A percentile compares a stretch with the other conserved stretches of the same genome.
Evolutionary conservation across 2,888 invertebrate genomes (phyloP).

Genomic region (Thera britannica): DNA sequence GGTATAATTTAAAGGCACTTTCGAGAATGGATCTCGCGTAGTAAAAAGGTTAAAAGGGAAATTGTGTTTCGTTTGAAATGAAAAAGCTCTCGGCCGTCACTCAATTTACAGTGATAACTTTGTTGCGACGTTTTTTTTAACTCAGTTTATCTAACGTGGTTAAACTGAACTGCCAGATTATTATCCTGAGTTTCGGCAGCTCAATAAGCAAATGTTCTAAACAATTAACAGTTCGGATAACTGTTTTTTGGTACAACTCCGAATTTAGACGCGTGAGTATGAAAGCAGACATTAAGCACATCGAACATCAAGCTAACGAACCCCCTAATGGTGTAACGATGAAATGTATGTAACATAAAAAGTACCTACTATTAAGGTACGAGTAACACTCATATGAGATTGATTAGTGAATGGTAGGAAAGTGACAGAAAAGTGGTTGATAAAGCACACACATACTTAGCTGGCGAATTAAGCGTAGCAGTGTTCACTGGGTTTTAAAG

Average conservation of each 20-base stretch:
- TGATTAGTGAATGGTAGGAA: conserved; percentile 6
- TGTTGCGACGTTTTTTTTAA: background rate
- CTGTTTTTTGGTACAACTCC: background rate
- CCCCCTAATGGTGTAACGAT: background rate
- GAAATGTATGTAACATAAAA: background rate
- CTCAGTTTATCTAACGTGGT: background rate
- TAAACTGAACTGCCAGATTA: conserved; percentile 6
- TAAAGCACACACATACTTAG: conserved; percentile 7
- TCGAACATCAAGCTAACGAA: background rate
- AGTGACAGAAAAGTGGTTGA: conserved; percentile 25
- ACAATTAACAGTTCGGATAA: background rate
- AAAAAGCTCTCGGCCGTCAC: background rate
- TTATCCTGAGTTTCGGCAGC: conserved; percentile 8
- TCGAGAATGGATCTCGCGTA: too few relatives aligned
- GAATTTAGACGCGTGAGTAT: background rate
- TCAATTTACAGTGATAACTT: background rate
- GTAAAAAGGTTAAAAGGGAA: too few relatives aligned
- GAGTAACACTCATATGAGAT: background rate
- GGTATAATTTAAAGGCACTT: too few relatives aligned
- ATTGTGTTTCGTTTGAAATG: background rate
- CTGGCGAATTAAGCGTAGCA: conserved; percentile 1
- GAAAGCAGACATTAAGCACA: background rate
- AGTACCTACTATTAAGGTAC: background rate
- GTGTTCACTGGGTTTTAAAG: conserved; percentile 2
- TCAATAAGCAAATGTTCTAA: conserved; percentile 5